A percentile compares a stretch with the other conserved stretches of the same genome.
phyloP scores from a whole-genome alignment of 2,797 vertebrate genomes.

The Sebastes vulpes region DNA sequence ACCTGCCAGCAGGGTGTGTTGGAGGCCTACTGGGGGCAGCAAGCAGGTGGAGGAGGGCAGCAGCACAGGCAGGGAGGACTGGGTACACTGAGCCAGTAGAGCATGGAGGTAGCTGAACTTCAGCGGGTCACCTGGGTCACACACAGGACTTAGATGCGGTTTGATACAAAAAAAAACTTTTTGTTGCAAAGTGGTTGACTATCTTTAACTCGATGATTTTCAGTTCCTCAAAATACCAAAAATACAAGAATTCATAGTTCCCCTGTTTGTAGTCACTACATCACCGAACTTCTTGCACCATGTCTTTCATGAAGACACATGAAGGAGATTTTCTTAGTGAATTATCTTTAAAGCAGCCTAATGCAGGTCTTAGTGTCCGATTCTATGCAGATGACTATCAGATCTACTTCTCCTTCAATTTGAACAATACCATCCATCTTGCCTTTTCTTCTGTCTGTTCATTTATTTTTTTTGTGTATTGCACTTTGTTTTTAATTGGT shows the following conservation, averaged over 20 bases:
- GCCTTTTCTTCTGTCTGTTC: too few species aligned
- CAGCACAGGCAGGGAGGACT: conserved; percentile 81
- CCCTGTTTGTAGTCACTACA: not conserved
- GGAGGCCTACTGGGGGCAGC: conserved; percentile 74
- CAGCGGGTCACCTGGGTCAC: conserved; percentile 76
- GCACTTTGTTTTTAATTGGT: not conserved
- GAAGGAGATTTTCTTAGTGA: not conserved
- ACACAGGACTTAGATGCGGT: not conserved
- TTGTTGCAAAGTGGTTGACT: too few species aligned
- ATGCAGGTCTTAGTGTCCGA: not conserved
- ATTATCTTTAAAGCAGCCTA: not conserved
- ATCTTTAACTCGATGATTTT: too few species aligned
- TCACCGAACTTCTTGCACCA: not conserved
- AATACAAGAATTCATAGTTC: not conserved
- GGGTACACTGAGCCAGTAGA: conserved; percentile 75
- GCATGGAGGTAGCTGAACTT: conserved; percentile 77
- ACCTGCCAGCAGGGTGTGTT: conserved; percentile 76
- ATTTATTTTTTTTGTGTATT: not conserved
- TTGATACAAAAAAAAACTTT: too few species aligned
- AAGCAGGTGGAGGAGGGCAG: conserved; percentile 82
- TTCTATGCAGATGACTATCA: not conserved
- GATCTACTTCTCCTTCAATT: too few species aligned
- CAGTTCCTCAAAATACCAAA: not conserved
- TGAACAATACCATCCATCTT: too few species aligned
- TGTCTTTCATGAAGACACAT: not conserved